These are phyloP conservation scores for Suncus etruscus DNA, from an alignment of 2,113 vertebrate species.

Conservation along the genomic window DNA sequence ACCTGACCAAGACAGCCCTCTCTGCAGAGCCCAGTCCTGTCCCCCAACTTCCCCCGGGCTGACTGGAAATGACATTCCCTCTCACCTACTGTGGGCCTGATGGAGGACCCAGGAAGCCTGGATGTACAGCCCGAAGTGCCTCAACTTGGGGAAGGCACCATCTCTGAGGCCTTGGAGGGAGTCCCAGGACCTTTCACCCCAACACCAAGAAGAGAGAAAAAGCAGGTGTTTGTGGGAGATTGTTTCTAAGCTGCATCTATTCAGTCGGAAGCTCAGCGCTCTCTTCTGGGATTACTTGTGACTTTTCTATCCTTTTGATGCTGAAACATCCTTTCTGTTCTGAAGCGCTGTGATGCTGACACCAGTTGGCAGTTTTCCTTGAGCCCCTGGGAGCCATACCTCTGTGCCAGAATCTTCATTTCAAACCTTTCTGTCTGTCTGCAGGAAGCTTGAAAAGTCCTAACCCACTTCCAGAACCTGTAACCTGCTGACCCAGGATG, in stretches of 20 bases:
- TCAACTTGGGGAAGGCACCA: background rate
- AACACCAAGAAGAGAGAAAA: conserved; percentile 53
- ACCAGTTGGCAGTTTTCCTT: conserved; percentile 25
- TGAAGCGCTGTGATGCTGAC: conserved; percentile 16
- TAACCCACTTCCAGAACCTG: background rate
- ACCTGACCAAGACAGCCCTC: background rate
- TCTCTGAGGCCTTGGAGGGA: background rate
- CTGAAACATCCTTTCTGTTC: conserved; percentile 46
- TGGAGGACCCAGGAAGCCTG: background rate
- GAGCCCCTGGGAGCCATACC: conserved; percentile 36
- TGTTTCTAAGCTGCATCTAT: conserved; percentile 43
- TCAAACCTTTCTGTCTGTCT: background rate
- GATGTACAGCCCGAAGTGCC: background rate
- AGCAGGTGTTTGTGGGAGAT: background rate
- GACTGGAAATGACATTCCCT: background rate
- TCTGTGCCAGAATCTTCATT: background rate
- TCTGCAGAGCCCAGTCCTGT: background rate
- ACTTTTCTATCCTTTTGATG: conserved; percentile 1
- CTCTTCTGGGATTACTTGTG: conserved; percentile 53
- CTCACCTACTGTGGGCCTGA: too few species aligned
- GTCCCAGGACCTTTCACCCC: conserved; percentile 20
- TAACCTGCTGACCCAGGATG: background rate
- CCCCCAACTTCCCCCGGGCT: background rate
- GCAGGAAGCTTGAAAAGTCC: background rate
- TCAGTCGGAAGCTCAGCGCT: conserved; percentile 32